Conservation (phyloP, 2,888 invertebrate species). For the Stenodema calcarata region DNA sequence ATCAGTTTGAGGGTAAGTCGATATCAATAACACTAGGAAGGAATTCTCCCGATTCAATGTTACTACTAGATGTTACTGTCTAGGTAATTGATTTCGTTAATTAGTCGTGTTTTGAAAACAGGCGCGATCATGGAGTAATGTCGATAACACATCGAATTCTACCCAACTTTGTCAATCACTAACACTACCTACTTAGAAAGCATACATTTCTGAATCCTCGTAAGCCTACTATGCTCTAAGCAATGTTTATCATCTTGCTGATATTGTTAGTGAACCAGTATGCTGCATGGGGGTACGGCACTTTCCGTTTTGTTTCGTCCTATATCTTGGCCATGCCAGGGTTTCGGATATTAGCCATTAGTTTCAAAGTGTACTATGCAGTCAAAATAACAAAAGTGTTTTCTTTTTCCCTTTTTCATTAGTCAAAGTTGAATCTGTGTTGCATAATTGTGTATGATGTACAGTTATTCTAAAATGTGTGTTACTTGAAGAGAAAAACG, state of each 20-base stretch:
- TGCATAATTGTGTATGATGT: constrained; percentile 56
- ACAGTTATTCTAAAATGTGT: constrained; percentile 52
- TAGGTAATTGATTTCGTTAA: too few species aligned
- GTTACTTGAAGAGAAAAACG: constrained; percentile 31
- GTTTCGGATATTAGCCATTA: constrained; percentile 11
- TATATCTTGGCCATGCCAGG: constrained; percentile 55
- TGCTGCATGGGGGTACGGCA: constrained; percentile 54
- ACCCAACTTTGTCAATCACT: background rate
- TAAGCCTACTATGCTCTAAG: background rate
- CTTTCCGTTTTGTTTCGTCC: constrained; percentile 37
- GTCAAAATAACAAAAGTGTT: constrained; percentile 30
- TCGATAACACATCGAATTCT: background rate
- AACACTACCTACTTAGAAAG: background rate
- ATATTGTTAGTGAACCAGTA: constrained; percentile 36
- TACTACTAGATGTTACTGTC: too few species aligned
- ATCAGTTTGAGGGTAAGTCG: too few species aligned
- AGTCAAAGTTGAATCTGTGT: constrained; percentile 52
- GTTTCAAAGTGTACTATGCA: constrained; percentile 15
- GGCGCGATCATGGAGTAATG: too few species aligned
- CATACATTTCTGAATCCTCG: background rate
- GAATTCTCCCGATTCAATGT: too few species aligned
- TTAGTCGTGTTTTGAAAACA: too few species aligned
- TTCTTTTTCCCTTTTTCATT: constrained; percentile 36
- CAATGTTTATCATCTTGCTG: constrained; percentile 2
- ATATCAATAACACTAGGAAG: too few species aligned